Base-by-base conservation (phyloP, 2,113 vertebrate genomes). In the Mormyrus lacerda region DNA sequence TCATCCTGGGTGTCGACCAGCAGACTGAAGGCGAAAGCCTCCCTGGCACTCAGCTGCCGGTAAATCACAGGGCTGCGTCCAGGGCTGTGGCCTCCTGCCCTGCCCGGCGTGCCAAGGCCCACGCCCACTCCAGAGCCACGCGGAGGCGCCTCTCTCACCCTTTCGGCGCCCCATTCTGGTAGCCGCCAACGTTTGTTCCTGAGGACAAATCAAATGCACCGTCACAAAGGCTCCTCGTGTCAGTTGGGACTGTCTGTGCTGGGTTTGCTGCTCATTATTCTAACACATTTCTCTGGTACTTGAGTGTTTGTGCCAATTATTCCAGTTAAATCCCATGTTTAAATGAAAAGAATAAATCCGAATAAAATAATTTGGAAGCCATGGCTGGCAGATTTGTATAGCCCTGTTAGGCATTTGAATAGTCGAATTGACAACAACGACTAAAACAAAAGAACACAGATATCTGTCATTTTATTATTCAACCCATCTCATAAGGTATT, bases 41-140 rank as follows among this genome's bases (percentile, higher is more conserved):
- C 89, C 90, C 89, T 88, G 4, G 50, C 92, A 90, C 89, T 93
- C 94, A 93, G 90, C 94, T 84, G 82, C 88, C 93, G 90, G 88
- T 95, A 95, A 96, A 96, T 96, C 94, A 95, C 87, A 89, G 58
- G 24, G 88, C 84, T 85, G 73, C 50, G 89, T 89, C 76, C 91
- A 91, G 87, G 91, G n/a, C 47, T 31, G 45, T 21, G 15, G 0
- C 85, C 89, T 86, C 53, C 88, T 19, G 42, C 55, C 83, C 65
- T 73, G 47, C 31, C 24, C 83, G 79, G 87, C 0, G 9, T 45
- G 87, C 90, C 45, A 69, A 61, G 47, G 35, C 42, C 79, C 87
- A 61, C 50, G 87, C 79, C 88, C 44, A 35, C 44, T 53, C 6
- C 48, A 31, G 42, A 90, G 58, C 53, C 50, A 35, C 89, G 42